Conservation (phyloP, 1,140 invertebrate species). For the Olivierus martensii region DNA sequence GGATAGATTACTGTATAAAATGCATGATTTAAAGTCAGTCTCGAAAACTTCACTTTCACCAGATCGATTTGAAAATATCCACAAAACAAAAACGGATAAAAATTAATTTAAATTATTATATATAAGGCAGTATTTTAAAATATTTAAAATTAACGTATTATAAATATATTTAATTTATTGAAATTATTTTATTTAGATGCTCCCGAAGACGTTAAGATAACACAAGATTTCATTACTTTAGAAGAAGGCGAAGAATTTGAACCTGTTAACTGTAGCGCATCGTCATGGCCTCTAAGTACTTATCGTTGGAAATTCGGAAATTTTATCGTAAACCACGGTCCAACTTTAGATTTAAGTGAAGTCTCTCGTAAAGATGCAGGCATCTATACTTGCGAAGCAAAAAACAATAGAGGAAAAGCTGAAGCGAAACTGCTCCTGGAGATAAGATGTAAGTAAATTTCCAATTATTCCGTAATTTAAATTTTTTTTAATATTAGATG, state of each 20-base stretch:
- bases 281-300: constrained; percentile 50
- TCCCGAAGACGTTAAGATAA: constrained; percentile 66
- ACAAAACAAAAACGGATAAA: too few species aligned
- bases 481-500: too few species aligned
- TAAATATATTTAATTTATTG: too few species aligned
- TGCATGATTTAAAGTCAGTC: neutral
- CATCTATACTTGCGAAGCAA: constrained; percentile 57
- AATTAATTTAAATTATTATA: too few species aligned
- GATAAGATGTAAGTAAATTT: constrained; percentile 57
- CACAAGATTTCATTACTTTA: constrained; percentile 52
- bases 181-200: constrained; percentile 47
- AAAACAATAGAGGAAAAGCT: constrained; percentile 54
- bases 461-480: too few species aligned
- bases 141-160: too few species aligned
- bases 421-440: constrained; percentile 51
- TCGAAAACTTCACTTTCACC: too few species aligned
- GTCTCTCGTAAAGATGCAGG: constrained; percentile 45
- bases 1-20: too few species aligned
- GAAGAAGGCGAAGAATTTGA: constrained; percentile 57
- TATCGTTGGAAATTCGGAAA: constrained; percentile 42
- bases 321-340: constrained; percentile 6
- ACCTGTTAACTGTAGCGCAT: constrained; percentile 57
- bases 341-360: constrained; percentile 32
- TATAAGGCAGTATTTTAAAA: too few species aligned
- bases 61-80: too few species aligned